These are phyloP conservation scores for Synanthedon vespiformis DNA, from an alignment of 2,888 invertebrate species.

Conservation along the genomic window DNA sequence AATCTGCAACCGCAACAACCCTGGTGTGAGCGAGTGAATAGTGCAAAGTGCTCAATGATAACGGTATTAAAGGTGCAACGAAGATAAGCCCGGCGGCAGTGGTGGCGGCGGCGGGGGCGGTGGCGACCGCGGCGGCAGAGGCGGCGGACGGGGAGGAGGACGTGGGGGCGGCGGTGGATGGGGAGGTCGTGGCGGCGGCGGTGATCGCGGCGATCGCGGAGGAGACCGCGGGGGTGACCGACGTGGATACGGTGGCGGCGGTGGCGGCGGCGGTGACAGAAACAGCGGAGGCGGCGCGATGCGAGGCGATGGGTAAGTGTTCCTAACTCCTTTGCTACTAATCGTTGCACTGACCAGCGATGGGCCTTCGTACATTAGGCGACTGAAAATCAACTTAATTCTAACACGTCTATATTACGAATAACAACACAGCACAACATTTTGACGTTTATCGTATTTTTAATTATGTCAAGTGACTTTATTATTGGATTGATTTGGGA, in stretches of 20 bases:
- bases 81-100: constrained; percentile 62
- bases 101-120: constrained; percentile 24
- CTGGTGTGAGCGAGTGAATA: no score
- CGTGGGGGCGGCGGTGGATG: constrained; percentile 30
- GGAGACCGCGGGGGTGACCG: constrained; percentile 39
- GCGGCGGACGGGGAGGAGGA: constrained; percentile 25
- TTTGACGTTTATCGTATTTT: no score
- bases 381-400: no score
- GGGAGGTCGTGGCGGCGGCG: constrained; percentile 32
- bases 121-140: constrained; percentile 25
- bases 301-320: constrained; percentile 52
- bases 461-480: no score
- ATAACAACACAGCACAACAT: no score
- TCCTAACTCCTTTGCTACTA: background rate
- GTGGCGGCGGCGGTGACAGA: constrained; percentile 33
- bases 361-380: no score
- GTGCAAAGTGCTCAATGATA: no score
- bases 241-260: constrained; percentile 49
- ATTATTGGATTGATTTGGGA: no score
- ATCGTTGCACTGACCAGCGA: no score
- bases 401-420: no score
- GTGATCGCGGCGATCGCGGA: constrained; percentile 31
- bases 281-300: constrained; percentile 50
- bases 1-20: no score
- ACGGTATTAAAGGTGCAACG: constrained; percentile 33